phyloP scores from a whole-genome alignment of 2,888 invertebrate genomes.

The Scrobipalpa costella region DNA sequence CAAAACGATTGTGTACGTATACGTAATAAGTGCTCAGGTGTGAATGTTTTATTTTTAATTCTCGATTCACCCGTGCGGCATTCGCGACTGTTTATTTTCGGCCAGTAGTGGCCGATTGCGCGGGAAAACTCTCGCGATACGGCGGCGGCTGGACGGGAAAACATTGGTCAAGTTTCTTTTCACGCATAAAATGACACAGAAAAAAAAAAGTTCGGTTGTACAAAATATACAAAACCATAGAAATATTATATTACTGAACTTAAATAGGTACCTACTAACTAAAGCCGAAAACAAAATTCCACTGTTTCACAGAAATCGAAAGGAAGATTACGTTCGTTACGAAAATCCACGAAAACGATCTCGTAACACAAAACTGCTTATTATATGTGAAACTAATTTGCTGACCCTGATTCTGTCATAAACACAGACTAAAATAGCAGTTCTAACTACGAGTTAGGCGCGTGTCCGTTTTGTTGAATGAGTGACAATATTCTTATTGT shows the following conservation, averaged over 20 bases:
- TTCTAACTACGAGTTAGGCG: background rate
- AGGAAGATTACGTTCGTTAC: background rate
- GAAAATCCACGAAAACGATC: background rate
- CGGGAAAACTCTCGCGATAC: conserved; percentile 21
- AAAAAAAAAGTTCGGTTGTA: background rate
- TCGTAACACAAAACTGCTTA: background rate
- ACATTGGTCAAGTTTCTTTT: background rate
- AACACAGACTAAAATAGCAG: conserved; percentile 16
- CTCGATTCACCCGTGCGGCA: conserved; percentile 24
- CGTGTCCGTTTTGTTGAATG: conserved; percentile 4
- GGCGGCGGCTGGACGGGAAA: background rate
- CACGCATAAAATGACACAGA: background rate
- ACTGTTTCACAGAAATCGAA: background rate
- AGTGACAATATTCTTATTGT: conserved; percentile 11
- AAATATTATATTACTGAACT: no score
- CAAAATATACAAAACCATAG: background rate
- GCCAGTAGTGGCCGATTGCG: conserved; percentile 18
- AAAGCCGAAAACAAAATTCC: no score
- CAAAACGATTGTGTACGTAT: no score
- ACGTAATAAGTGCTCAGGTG: conserved; percentile 18
- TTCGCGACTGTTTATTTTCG: conserved; percentile 24
- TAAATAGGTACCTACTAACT: no score
- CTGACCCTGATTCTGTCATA: conserved; percentile 1
- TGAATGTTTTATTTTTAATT: conserved; percentile 24
- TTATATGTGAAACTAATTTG: conserved; percentile 15